phyloP scores from a whole-genome alignment of 2,888 invertebrate genomes.

The Tortricodes alternella region DNA sequence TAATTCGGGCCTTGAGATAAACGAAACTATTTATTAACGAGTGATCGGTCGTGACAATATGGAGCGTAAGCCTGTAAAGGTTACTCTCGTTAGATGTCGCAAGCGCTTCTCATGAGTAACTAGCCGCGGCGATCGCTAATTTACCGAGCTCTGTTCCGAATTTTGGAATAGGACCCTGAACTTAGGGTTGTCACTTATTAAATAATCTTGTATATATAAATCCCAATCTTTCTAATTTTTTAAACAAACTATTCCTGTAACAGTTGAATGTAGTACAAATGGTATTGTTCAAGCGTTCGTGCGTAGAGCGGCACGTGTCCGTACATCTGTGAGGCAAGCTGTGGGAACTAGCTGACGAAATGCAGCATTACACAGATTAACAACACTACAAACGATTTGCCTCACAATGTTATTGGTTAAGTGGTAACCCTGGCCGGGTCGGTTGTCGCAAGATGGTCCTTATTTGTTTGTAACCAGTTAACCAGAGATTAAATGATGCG shows the following conservation, averaged over 20 bases:
- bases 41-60: constrained; percentile 77
- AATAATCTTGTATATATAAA: background rate
- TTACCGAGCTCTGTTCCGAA: background rate
- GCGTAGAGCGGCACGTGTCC: constrained; percentile 48
- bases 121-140: constrained; percentile 37
- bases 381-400: constrained; percentile 19
- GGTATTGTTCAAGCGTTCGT: constrained; percentile 36
- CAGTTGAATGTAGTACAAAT: constrained; percentile 13
- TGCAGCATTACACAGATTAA: constrained; percentile 33
- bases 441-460: constrained; percentile 15
- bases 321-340: constrained; percentile 51
- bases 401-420: constrained; percentile 18
- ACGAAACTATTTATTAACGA: constrained; percentile 67
- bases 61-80: constrained; percentile 71
- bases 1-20: constrained; percentile 59
- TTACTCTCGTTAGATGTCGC: constrained; percentile 79
- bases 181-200: constrained; percentile 1
- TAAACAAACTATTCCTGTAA: background rate
- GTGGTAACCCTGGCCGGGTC: constrained; percentile 23
- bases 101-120: constrained; percentile 60
- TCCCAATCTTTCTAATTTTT: background rate
- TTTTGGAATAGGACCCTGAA: constrained; percentile 5
- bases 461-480: no score
- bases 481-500: no score
- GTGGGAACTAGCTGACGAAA: constrained; percentile 71